Evolutionary conservation across 1,140 invertebrate species (phyloP), one percentile per base, ranked within the genome.

Genomic region (Cylas formicarius): DNA sequence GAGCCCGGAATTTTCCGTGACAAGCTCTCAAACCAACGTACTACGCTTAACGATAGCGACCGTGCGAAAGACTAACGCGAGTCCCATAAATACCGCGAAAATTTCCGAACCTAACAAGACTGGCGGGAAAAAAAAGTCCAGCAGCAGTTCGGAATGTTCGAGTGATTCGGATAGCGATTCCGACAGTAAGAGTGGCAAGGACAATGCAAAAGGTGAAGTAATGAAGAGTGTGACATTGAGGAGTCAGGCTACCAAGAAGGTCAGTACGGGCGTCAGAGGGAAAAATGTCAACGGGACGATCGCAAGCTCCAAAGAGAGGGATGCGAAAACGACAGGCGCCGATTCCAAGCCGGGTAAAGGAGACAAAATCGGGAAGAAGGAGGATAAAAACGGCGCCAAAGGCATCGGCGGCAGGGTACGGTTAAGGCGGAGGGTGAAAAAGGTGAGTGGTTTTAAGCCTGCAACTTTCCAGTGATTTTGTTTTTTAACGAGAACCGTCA

Each of bases 1-100:
- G 16, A 60, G 60, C 16, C 62, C 61, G 5, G 60, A 64, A 43
- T 65, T 65, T 56, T 64, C 58, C 3, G 58, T 65, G 4, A 63
- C 57, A 4, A 62, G 52, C 27, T 56, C 57, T 1, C 64, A 66
- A 49, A 60, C 64, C 13, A 52, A 58, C 17, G 59, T 57, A 22
- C 45, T 66, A 21, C 49, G 62, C 4, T 43, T 66, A 18, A 66
- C 57, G 20, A 63, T 66, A 32, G 57, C 59, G 6, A 59, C 59
- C 13, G 56, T 65, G 18, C 48, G 60, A 13, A 66, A 65, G 45
- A 52, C 55, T n/a, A 49, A 36, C 27, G 46, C 33, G 22, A 58
- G 55, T 47, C 57, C 60, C 13, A 32, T 48, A 19, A 50, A 44
- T 27, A 23, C 33, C 5, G 34, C 20, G 10, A 48, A 48, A 17